These are phyloP conservation scores for Hipposideros larvatus DNA, from an alignment of 2,797 vertebrate species.

Conservation along the genomic window DNA sequence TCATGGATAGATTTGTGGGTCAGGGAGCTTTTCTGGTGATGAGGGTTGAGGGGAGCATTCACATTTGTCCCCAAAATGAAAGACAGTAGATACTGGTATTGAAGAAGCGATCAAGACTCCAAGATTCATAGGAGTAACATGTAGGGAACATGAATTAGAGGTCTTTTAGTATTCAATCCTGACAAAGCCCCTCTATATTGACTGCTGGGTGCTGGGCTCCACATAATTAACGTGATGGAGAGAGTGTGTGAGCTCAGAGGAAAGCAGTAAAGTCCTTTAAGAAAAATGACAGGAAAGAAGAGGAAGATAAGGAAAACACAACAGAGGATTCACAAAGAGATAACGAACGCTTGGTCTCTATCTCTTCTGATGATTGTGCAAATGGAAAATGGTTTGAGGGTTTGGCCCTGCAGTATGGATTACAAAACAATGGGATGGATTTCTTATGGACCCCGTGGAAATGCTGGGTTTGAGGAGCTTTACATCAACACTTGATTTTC, in stretches of 20 bases:
- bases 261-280: conserved; percentile 17
- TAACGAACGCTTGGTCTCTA: not conserved
- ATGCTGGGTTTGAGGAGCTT: not conserved
- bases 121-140: not conserved
- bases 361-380: not conserved
- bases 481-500: not conserved
- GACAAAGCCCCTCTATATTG: not conserved
- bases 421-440: not conserved
- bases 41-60: too few relatives aligned
- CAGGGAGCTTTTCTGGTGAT: not conserved
- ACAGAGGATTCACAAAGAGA: not conserved
- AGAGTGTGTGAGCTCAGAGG: not conserved
- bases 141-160: not conserved
- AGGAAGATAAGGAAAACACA: not conserved
- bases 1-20: not conserved
- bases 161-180: not conserved
- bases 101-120: not conserved
- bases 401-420: not conserved
- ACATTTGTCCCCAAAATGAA: not conserved
- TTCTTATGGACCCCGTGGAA: not conserved
- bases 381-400: not conserved
- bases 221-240: not conserved
- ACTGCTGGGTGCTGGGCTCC: not conserved
- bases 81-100: not conserved
- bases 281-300: conserved; percentile 28